phyloP scores from a whole-genome alignment of 1,140 invertebrate species.

The Antheraea pernyi region DNA sequence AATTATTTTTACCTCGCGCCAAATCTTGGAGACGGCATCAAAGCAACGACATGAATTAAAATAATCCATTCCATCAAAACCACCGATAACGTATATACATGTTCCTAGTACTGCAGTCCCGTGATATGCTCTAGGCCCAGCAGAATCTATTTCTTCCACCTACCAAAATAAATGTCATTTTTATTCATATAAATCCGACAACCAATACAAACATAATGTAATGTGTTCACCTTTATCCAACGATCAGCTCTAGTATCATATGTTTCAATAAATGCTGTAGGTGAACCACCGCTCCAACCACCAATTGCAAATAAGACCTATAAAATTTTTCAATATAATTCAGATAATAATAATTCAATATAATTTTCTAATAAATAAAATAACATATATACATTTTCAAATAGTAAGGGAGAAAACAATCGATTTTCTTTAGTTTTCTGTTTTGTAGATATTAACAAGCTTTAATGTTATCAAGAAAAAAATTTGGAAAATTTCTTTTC shows the following conservation, averaged over 20 bases:
- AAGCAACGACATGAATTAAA: conserved; percentile 87
- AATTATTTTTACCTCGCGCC: conserved; percentile 79
- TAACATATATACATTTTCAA: too few species aligned
- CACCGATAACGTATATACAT: conserved; percentile 88
- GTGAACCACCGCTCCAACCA: conserved; percentile 90
- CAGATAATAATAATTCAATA: too few species aligned
- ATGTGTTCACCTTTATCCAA: conserved; percentile 80
- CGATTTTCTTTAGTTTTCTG: too few species aligned
- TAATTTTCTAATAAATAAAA: too few species aligned
- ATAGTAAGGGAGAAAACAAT: too few species aligned
- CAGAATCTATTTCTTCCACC: conserved; percentile 78
- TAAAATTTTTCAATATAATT: too few species aligned
- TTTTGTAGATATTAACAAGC: too few species aligned
- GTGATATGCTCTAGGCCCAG: conserved; percentile 86
- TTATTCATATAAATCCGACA: neutral
- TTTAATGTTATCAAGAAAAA: too few species aligned
- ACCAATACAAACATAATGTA: neutral
- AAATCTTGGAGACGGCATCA: conserved; percentile 82
- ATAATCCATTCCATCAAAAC: conserved; percentile 87
- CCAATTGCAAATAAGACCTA: conserved; percentile 85
- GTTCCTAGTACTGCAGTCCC: conserved; percentile 85
- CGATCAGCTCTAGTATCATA: conserved; percentile 86
- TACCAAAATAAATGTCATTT: conserved; percentile 32
- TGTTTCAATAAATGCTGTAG: conserved; percentile 88
- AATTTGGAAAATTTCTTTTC: too few species aligned